Evolutionary conservation across 2,888 invertebrate species (phyloP).

Genomic region (Coelopa pilipes): DNA sequence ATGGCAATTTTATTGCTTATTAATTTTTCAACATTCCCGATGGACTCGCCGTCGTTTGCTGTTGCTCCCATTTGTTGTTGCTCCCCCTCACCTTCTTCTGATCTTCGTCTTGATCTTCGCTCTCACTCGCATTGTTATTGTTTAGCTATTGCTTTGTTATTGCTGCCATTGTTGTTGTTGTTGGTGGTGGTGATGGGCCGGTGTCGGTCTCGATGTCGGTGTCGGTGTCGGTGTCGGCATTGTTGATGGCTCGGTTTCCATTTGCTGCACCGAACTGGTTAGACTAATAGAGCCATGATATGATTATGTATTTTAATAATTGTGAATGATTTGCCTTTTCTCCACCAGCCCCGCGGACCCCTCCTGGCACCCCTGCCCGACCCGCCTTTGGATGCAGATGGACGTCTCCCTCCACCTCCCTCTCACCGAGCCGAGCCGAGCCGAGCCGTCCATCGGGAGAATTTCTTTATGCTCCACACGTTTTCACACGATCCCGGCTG

Average conservation of each 20-base stretch:
- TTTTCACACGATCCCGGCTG: slow-evolving; percentile 45
- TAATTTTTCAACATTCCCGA: slow-evolving; percentile 54
- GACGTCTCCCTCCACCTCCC: slow-evolving; percentile 49
- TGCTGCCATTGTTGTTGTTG: slow-evolving; percentile 38
- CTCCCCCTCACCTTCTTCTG: too few species aligned
- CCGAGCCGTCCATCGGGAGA: slow-evolving; percentile 59
- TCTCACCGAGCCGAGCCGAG: slow-evolving; percentile 29
- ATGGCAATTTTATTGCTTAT: slow-evolving; percentile 67
- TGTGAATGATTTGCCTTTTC: slow-evolving; percentile 59
- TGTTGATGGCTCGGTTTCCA: slow-evolving; percentile 27
- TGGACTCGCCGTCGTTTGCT: slow-evolving; percentile 13
- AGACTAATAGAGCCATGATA: slow-evolving; percentile 55
- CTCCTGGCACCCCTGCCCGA: slow-evolving; percentile 52
- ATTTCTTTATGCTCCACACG: slow-evolving; percentile 61
- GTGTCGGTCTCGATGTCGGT: too few species aligned
- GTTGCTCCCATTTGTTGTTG: slow-evolving; percentile 31
- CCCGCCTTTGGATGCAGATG: slow-evolving; percentile 62
- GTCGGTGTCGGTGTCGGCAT: slow-evolving; percentile 44
- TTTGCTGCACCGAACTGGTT: slow-evolving; percentile 51
- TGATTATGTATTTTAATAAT: slow-evolving; percentile 64
- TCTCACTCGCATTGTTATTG: slow-evolving; percentile 16
- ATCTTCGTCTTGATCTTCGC: too few species aligned
- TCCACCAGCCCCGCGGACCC: not conserved
- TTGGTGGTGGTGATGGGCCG: slow-evolving; percentile 30
- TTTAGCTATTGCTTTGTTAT: slow-evolving; percentile 41